phyloP scores from a whole-genome alignment of 2,113 vertebrate genomes.

The Ciconia maguari region DNA sequence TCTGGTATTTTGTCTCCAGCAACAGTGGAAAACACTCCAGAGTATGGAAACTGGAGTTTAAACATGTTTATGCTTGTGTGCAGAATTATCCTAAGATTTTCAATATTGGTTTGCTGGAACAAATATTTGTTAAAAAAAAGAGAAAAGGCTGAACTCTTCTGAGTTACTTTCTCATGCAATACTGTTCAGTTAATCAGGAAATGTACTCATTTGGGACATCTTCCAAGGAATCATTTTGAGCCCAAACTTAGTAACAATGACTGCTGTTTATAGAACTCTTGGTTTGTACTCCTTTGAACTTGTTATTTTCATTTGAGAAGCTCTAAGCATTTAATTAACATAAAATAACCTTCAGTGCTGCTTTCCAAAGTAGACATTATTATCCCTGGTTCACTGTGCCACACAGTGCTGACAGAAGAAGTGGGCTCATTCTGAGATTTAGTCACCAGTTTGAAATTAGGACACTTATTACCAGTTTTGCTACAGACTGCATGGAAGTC shows the following conservation, averaged over 20 bases:
- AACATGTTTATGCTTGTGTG: neutral
- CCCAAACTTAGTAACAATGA: neutral
- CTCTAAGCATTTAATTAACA: neutral
- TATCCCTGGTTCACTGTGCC: neutral
- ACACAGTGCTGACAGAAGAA: neutral
- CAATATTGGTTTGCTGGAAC: neutral
- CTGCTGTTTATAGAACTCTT: neutral
- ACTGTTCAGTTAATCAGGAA: neutral
- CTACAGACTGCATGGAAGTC: neutral
- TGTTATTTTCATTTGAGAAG: neutral
- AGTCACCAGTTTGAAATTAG: neutral
- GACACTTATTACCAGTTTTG: neutral
- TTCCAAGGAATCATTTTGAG: slow-evolving; percentile 7
- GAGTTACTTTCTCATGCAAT: neutral
- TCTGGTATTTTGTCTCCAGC: neutral
- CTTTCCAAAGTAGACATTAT: neutral
- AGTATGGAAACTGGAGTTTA: neutral
- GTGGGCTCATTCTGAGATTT: neutral
- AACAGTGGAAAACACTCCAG: neutral
- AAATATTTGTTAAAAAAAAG: neutral
- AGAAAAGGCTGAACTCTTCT: neutral
- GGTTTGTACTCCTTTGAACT: neutral
- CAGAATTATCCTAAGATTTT: neutral
- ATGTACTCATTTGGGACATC: neutral
- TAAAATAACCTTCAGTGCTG: neutral